Percentiles rank a stretch among this genome's conserved stretches.
phyloP scores from a whole-genome alignment of 2,888 invertebrate species.

The Cataglyphis albicans region DNA sequence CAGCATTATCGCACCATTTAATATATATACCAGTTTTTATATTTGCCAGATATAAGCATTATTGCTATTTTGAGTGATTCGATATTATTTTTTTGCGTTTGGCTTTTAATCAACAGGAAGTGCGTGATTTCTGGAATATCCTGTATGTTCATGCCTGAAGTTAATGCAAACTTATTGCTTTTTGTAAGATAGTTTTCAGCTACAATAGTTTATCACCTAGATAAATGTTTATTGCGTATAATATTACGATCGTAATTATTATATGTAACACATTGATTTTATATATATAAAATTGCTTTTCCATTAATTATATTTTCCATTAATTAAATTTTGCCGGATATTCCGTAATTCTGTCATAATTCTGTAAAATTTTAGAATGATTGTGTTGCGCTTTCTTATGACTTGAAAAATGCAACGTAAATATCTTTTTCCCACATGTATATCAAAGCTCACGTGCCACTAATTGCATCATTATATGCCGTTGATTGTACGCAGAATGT shows the following conservation, averaged over 20 bases:
- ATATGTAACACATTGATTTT: conserved; percentile 7
- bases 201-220: conserved; percentile 9
- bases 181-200: conserved; percentile 15
- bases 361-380: conserved; percentile 1
- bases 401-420: conserved; percentile 1
- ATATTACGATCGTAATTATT: not conserved
- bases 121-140: conserved; percentile 10
- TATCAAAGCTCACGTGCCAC: not conserved
- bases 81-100: not conserved
- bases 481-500: conserved; percentile 4
- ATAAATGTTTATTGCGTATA: conserved; percentile 4
- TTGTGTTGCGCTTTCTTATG: too few species aligned
- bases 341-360: not conserved
- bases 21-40: not conserved
- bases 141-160: not conserved
- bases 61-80: not conserved
- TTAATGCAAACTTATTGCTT: conserved; percentile 22
- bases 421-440: conserved; percentile 9
- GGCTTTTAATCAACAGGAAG: not conserved
- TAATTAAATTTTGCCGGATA: not conserved
- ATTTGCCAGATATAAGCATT: not conserved
- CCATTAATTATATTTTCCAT: not conserved
- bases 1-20: not conserved
- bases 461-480: conserved; percentile 28
- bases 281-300: conserved; percentile 11